These are phyloP conservation scores for Strigamia crassipes DNA, from an alignment of 2,888 invertebrate genomes.

Conservation along the genomic window DNA sequence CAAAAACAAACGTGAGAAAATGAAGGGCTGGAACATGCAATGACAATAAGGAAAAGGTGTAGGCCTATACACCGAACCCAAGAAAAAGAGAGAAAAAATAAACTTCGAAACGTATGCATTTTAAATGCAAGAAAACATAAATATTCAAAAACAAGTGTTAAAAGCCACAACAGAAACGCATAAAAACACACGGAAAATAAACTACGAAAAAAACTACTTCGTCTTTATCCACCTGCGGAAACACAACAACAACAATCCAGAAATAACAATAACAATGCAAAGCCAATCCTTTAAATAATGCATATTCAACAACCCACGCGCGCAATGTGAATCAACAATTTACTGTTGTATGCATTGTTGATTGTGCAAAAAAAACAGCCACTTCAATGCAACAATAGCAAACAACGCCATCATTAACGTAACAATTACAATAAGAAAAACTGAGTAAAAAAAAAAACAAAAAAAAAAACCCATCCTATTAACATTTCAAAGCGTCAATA, in stretches of 20 bases:
- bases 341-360: no score
- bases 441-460: no score
- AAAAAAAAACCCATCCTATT: background rate
- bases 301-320: background rate
- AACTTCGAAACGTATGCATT: background rate
- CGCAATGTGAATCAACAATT: no score
- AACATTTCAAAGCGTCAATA: constrained; percentile 3
- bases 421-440: background rate
- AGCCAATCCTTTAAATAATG: background rate
- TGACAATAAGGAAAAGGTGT: background rate
- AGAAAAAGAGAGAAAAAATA: background rate
- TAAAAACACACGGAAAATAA: no score
- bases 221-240: no score
- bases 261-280: background rate
- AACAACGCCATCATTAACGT: background rate
- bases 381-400: no score
- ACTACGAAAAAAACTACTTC: no score
- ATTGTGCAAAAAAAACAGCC: no score
- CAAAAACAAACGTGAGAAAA: constrained; percentile 19
- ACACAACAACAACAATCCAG: background rate
- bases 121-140: background rate
- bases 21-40: background rate
- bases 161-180: no score
- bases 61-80: background rate
- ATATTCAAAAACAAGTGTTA: no score